These are phyloP conservation scores for Hedychridium roseum DNA, from an alignment of 2,888 invertebrate species.

Conservation along the genomic window DNA sequence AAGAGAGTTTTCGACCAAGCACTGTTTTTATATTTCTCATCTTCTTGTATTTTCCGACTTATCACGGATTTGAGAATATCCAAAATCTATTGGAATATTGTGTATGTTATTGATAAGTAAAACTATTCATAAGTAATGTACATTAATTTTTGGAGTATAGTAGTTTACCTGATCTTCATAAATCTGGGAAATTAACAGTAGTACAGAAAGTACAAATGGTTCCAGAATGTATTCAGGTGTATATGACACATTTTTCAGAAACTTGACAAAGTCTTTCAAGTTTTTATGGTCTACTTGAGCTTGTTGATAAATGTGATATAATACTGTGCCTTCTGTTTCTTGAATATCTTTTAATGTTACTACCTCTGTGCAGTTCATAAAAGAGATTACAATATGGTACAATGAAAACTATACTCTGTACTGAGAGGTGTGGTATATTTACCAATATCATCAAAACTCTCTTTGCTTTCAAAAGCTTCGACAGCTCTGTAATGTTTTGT, in stretches of 20 bases:
- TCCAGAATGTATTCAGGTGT: conserved; percentile 70
- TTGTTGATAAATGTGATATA: conserved; percentile 68
- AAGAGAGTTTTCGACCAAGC: conserved; percentile 69
- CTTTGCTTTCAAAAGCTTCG: conserved; percentile 18
- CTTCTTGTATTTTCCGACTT: conserved; percentile 61
- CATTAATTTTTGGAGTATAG: neutral
- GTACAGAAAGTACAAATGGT: conserved; percentile 71
- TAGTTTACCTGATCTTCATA: conserved; percentile 64
- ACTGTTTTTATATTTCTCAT: conserved; percentile 62
- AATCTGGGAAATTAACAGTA: conserved; percentile 67
- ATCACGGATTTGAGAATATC: conserved; percentile 57
- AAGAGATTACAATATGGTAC: conserved; percentile 3
- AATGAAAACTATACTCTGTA: too few species aligned
- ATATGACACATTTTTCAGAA: conserved; percentile 65
- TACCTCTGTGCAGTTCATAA: conserved; percentile 18
- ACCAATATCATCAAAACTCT: conserved; percentile 48
- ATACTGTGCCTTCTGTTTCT: conserved; percentile 70
- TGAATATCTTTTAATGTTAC: conserved; percentile 63
- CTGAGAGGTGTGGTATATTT: too few species aligned
- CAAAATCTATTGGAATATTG: conserved; percentile 45
- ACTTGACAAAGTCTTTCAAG: conserved; percentile 64
- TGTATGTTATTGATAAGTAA: conserved; percentile 5
- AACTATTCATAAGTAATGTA: neutral
- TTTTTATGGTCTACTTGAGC: conserved; percentile 62
- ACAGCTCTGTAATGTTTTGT: conserved; percentile 55